Conservation (phyloP, 2,113 vertebrate species). For the Pomatostomus ruficeps region DNA sequence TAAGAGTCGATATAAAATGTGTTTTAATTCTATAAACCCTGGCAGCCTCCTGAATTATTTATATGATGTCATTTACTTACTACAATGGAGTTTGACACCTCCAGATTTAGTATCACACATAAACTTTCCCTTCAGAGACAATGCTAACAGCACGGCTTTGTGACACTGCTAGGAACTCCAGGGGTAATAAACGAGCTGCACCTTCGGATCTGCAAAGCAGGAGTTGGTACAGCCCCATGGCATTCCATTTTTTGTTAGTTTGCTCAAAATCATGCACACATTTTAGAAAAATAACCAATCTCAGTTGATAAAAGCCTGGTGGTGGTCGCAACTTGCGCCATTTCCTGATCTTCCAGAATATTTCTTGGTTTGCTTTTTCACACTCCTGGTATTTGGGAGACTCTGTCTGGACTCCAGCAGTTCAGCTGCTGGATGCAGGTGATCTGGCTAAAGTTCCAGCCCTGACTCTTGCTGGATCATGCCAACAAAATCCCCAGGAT, state of each 20-base stretch:
- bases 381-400: neutral
- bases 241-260: neutral
- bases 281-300: neutral
- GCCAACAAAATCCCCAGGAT: neutral
- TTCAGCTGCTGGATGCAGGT: neutral
- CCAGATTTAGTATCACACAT: neutral
- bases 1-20: neutral
- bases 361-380: neutral
- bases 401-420: neutral
- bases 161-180: neutral
- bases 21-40: constrained; percentile 17
- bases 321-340: neutral
- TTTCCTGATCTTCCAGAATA: neutral
- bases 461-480: neutral
- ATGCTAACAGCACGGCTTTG: neutral
- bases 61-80: neutral
- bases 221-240: neutral
- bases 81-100: neutral
- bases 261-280: neutral
- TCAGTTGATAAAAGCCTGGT: neutral
- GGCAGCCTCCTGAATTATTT: constrained; percentile 35
- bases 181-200: neutral
- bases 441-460: neutral
- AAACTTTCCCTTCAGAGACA: neutral
- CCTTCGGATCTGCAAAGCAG: neutral